Conservation (phyloP, 2,113 vertebrate species). For the Callorhinus ursinus region DNA sequence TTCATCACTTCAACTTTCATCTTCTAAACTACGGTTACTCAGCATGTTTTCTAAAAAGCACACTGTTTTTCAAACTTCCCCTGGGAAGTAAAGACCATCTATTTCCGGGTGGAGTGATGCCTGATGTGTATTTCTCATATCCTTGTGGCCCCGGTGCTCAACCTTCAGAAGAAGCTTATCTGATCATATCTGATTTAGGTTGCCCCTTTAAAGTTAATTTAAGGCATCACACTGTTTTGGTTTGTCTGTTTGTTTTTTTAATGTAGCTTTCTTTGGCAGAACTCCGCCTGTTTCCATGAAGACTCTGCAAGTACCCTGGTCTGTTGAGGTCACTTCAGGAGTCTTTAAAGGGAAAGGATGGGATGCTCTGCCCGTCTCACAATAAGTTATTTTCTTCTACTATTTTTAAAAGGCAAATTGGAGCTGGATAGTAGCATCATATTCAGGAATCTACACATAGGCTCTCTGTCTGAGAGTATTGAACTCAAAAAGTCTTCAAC, state of each 20-base stretch:
- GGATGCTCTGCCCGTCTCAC: not conserved
- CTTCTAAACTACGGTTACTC: not conserved
- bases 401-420: not conserved
- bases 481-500: fast-evolving
- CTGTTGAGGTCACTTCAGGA: not conserved
- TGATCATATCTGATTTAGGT: fast-evolving
- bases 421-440: no score
- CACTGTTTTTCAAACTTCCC: fast-evolving
- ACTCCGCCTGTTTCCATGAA: not conserved
- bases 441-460: fast-evolving
- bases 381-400: not conserved
- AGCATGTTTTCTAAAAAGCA: no score
- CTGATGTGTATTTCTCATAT: fast-evolving
- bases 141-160: fast-evolving
- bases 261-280: not conserved
- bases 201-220: no score
- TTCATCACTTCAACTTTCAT: not conserved
- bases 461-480: not conserved
- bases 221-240: not conserved
- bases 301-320: fast-evolving
- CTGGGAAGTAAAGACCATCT: not conserved
- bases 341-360: not conserved
- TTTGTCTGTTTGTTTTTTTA: not conserved
- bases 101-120: no score
- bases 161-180: no score